phyloP scores from a whole-genome alignment of 2,113 vertebrate species.

The Porphyrio hochstetteri region DNA sequence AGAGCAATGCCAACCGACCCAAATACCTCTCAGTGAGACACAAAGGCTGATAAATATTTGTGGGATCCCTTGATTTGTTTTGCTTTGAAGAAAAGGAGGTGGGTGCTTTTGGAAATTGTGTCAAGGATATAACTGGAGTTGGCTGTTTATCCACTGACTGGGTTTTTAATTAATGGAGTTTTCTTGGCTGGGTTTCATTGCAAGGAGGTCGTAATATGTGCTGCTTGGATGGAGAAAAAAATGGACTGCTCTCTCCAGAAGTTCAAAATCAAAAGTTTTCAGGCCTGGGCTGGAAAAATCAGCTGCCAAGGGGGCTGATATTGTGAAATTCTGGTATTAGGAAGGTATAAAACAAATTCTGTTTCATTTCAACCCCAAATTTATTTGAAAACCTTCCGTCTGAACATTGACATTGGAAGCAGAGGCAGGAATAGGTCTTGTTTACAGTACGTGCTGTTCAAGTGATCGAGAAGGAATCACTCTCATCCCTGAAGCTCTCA shows the following conservation, averaged over 20 bases:
- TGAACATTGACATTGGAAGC: background rate
- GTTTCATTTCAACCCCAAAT: rapidly evolving
- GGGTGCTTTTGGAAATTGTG: background rate
- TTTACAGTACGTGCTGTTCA: background rate
- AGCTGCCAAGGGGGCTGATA: background rate
- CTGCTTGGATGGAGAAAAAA: background rate
- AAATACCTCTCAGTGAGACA: background rate
- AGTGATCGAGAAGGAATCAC: background rate
- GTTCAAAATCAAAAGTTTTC: background rate
- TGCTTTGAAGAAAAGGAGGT: background rate
- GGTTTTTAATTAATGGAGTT: background rate
- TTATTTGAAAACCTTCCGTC: background rate
- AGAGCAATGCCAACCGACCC: background rate
- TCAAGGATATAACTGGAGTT: background rate
- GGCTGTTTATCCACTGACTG: background rate
- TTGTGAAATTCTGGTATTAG: background rate
- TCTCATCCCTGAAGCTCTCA: background rate
- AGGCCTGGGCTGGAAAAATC: background rate
- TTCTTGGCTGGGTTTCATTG: background rate
- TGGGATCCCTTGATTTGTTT: background rate
- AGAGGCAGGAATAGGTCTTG: background rate
- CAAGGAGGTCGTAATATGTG: no score
- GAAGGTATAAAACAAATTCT: background rate
- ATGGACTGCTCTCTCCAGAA: background rate
- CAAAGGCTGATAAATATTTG: background rate